phyloP scores from a whole-genome alignment of 2,113 vertebrate species.

The Notechis scutatus region DNA sequence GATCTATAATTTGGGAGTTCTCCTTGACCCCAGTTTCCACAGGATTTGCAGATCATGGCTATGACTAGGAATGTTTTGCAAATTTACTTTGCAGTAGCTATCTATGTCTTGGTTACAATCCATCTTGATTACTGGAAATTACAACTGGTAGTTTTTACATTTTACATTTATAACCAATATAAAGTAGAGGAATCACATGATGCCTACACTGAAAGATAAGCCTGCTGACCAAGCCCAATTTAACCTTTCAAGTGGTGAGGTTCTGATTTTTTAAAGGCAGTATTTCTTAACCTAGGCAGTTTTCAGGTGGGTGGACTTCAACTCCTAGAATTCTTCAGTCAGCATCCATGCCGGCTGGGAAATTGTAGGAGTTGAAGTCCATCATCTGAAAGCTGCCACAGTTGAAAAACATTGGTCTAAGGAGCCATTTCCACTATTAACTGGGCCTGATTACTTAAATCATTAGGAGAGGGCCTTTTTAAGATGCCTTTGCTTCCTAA shows the following conservation, averaged over 20 bases:
- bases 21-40: not conserved
- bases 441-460: not conserved
- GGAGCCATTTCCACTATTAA: not conserved
- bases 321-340: too few species aligned
- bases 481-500: not conserved
- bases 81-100: not conserved
- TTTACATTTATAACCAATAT: not conserved
- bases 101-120: not conserved
- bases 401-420: not conserved
- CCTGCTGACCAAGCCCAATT: not conserved
- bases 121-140: not conserved
- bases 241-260: not conserved
- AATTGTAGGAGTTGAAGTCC: not conserved
- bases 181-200: not conserved
- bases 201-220: not conserved
- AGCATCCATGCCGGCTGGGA: not conserved
- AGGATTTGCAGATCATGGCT: not conserved
- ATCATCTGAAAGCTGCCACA: not conserved
- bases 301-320: too few species aligned
- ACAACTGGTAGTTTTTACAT: not conserved
- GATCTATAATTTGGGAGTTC: not conserved
- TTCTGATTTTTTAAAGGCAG: not conserved
- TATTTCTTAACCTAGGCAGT: not conserved
- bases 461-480: not conserved
- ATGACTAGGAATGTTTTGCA: not conserved